Base-by-base conservation (phyloP, 2,888 invertebrate genomes). In the Caenorhabditis parvicauda region DNA sequence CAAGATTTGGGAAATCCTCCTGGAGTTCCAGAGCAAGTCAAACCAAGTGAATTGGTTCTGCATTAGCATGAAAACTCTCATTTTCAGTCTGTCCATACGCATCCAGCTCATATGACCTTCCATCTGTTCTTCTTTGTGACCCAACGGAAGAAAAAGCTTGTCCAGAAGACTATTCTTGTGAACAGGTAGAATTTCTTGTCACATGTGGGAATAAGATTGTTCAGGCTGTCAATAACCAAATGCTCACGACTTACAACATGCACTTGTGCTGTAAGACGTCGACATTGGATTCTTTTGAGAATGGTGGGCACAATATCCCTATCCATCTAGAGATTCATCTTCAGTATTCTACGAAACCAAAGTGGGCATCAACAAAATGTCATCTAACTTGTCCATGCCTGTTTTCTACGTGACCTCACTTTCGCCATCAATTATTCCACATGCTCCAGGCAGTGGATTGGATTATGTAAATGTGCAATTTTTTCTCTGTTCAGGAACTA, bases 331-430 rank as follows among this genome's bases (percentile, higher is more conserved):
- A 22, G 2, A 25, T 17, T 14, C 7, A 22, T n/a, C 44, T 69
- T 52, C 38, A 73, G 74, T 74, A 7, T 74, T 74, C 47, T 74
- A 74, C 48, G 74, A 74, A 42, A 72, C 74, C 12, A 74, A 72
- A 55, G 74, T 74, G 12, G 72, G 68, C 17, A 74, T 74, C 49
- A 74, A 74, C 59, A 74, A 74, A 51, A 64, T 68, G 67, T 72
- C 72, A 9, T 64, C 65, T 4, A 70, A 74, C 24, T 37, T 72
- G 14, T 72, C 72, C 7, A 72, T 72, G 74, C 72, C 74, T 1
- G 67, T 74, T 37, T 74, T 72, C 47, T 74, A 74, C 39, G 74
- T 74, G 5, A 74, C 74, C 1, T 65, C 67, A 1, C 49, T 74
- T 9, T 74, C 74, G 17, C 74, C 74, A 1, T 72, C 72, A 4